Conservation (phyloP, 2,888 invertebrate species). For the Falcaria lacertinaria region DNA sequence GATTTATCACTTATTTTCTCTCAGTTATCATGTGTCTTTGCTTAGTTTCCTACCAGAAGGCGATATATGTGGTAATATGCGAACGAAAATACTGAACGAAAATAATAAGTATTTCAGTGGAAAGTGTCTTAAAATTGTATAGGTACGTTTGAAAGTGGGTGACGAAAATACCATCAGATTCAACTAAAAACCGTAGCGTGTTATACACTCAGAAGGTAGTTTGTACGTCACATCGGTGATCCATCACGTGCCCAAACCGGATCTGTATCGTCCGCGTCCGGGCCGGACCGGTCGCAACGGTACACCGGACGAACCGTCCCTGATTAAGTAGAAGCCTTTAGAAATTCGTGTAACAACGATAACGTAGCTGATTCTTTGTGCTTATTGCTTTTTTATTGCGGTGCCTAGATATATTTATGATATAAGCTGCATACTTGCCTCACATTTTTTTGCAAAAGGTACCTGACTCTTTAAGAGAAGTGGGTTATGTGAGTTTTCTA, state of each 20-base stretch:
- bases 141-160: not conserved
- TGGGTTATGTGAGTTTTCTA: no score
- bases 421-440: not conserved
- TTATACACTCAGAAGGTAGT: not conserved
- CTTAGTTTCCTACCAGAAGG: no score
- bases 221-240: constrained; percentile 18
- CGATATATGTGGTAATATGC: no score
- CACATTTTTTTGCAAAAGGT: no score
- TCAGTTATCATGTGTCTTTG: no score
- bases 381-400: not conserved
- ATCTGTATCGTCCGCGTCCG: constrained; percentile 33
- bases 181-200: not conserved
- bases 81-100: no score
- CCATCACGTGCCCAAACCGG: constrained; percentile 20
- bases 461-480: no score
- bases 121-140: no score
- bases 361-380: not conserved
- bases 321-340: constrained; percentile 23
- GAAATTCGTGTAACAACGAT: not conserved
- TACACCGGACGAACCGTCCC: constrained; percentile 8
- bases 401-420: not conserved
- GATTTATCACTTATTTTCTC: no score
- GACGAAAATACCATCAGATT: not conserved
- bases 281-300: constrained; percentile 33
- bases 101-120: no score